Evolutionary conservation across 2,113 vertebrate genomes (phyloP).

Genomic region (Ochotona curzoniae): DNA sequence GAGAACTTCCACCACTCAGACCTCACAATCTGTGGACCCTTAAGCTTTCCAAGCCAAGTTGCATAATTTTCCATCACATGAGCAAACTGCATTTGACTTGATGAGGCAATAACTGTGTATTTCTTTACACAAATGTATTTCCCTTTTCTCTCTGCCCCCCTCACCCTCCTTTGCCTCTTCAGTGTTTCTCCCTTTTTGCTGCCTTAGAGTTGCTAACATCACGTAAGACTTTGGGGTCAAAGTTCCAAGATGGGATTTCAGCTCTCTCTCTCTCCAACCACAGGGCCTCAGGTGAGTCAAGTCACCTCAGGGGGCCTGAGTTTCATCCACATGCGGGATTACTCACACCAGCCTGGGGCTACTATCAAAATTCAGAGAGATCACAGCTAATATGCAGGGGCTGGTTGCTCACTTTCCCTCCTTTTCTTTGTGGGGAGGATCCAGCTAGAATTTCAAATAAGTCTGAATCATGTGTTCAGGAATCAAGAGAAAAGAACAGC

Average conservation of each 20-base stretch:
- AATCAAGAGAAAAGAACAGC: conserved; percentile 56
- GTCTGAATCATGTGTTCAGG: conserved; percentile 43
- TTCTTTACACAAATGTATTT: conserved; percentile 59
- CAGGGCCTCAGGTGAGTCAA: background rate
- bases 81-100: conserved; percentile 67
- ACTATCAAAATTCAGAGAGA: background rate
- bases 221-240: background rate
- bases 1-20: background rate
- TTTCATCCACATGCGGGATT: background rate
- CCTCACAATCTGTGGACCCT: conserved; percentile 32
- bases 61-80: conserved; percentile 73
- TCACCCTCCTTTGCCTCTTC: background rate
- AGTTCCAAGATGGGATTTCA: background rate
- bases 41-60: conserved; percentile 58
- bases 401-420: background rate
- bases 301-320: background rate
- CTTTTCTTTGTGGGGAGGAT: background rate
- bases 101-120: conserved; percentile 71
- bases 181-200: background rate
- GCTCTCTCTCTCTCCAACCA: background rate
- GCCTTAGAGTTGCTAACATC: background rate
- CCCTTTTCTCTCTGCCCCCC: background rate
- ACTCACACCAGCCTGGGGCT: background rate
- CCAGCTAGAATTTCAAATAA: background rate
- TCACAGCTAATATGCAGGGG: background rate